phyloP scores from a whole-genome alignment of 2,888 invertebrate species.

The Andrena chrysosceles region DNA sequence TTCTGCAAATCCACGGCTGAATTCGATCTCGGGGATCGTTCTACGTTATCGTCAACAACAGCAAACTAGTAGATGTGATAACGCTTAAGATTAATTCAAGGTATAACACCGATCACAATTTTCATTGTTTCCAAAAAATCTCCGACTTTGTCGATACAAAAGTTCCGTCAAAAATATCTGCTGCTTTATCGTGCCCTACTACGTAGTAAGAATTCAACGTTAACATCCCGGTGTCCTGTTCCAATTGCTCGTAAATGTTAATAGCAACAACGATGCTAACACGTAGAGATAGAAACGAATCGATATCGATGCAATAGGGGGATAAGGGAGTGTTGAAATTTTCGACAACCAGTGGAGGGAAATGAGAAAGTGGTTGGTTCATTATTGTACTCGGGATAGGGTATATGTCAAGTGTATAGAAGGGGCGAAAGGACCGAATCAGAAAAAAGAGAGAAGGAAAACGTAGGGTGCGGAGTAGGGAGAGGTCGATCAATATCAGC shows the following conservation, averaged over 20 bases:
- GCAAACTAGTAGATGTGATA: constrained; percentile 78
- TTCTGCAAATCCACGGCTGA: constrained; percentile 27
- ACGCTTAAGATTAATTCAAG: constrained; percentile 74
- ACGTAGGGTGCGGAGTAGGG: neutral
- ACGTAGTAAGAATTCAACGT: constrained; percentile 58
- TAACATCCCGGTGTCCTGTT: constrained; percentile 49
- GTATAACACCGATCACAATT: constrained; percentile 78
- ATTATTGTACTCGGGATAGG: neutral
- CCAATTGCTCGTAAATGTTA: constrained; percentile 19
- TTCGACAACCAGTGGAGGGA: neutral
- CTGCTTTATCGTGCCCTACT: constrained; percentile 69
- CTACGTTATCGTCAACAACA: constrained; percentile 81
- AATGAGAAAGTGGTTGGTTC: neutral
- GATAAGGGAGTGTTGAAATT: neutral
- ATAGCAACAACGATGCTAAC: neutral
- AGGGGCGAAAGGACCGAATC: neutral
- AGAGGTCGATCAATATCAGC: neutral
- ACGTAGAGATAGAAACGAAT: neutral
- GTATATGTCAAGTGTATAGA: neutral
- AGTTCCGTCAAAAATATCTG: constrained; percentile 79
- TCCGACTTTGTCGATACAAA: constrained; percentile 75
- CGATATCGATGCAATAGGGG: neutral
- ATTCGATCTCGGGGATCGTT: constrained; percentile 46
- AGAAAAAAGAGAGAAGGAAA: too few species aligned
- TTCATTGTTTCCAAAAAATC: constrained; percentile 72